phyloP scores from a whole-genome alignment of 2,888 invertebrate genomes.

The Automeris io region DNA sequence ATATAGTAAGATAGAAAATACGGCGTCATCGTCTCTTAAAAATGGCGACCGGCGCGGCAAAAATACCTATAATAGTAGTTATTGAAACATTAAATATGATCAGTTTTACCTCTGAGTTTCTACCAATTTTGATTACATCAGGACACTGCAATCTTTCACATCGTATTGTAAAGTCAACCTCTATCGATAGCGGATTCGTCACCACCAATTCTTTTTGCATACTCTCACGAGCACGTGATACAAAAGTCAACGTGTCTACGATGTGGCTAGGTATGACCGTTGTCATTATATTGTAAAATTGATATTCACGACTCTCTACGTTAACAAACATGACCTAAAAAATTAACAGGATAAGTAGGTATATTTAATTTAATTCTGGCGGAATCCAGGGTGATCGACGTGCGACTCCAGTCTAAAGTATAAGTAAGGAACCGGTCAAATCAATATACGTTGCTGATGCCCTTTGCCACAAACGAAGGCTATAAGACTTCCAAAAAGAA shows the following conservation, averaged over 20 bases:
- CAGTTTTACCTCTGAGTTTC: slow-evolving; percentile 59
- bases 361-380: too few relatives aligned
- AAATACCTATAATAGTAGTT: too few relatives aligned
- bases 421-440: too few relatives aligned
- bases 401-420: too few relatives aligned
- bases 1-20: too few relatives aligned
- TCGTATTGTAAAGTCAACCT: slow-evolving; percentile 35
- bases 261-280: slow-evolving; percentile 45
- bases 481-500: too few relatives aligned
- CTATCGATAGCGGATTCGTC: slow-evolving; percentile 42
- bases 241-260: slow-evolving; percentile 47
- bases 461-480: too few relatives aligned
- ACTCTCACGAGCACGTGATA: slow-evolving; percentile 52
- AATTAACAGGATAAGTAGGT: not conserved
- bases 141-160: slow-evolving; percentile 43
- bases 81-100: too few relatives aligned
- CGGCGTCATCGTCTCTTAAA: too few relatives aligned
- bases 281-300: slow-evolving; percentile 50
- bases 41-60: too few relatives aligned
- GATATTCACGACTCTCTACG: slow-evolving; percentile 49
- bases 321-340: slow-evolving; percentile 57
- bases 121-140: slow-evolving; percentile 34
- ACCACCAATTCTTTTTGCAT: slow-evolving; percentile 44
- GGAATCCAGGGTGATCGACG: too few relatives aligned
- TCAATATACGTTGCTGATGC: too few relatives aligned